Base-by-base conservation (phyloP, 2,888 invertebrate species). In the Polia nebulosa region DNA sequence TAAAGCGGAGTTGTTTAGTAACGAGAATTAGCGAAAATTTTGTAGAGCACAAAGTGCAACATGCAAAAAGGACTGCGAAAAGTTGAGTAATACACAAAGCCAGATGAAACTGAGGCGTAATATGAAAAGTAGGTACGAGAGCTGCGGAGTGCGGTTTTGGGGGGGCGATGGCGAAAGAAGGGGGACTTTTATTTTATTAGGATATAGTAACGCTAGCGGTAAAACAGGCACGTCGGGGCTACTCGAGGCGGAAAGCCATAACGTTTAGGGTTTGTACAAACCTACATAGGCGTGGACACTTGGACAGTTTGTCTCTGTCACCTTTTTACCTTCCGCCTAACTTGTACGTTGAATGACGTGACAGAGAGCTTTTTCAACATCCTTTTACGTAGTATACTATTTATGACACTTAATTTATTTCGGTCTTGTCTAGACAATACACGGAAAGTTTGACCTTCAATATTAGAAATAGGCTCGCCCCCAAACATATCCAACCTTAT, bases 41-140 rank as follows among this genome's bases (percentile, higher is more conserved):
- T 62, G 62, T 62, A 53, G 69, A 69, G 73, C 60, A 69, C 57
- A 77, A 76, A 78, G 66, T 78, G 79, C 79, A 79, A 29, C 64
- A 63, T 69, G 45, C 66, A 76, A 78, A 85, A 85, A 84, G 80
- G 79, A 78, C 80, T 78, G 72, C 76, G 74, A 77, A 80, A 81
- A 84, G 81, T 85, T 72, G 80, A 80, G 81, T 81, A 87, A 85
- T 87, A 82, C 78, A 79, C 76, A 85, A 83, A 84, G 77, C 79
- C 72, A 72, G 66, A 81, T 78, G 71, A 75, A 80, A 75, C 78
- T 72, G 74, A 80, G 81, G 72, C 71, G 74, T 77, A 80, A 80
- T 75, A 79, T 82, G 80, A 79, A 76, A 78, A 80, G 78, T 60
- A 80, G 57, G 53, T 47, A 58, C 44, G 59, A 65, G 79, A 79